These are phyloP conservation scores for Cyrtodaria siliqua DNA, from an alignment of 2,888 invertebrate genomes.

Conservation along the genomic window DNA sequence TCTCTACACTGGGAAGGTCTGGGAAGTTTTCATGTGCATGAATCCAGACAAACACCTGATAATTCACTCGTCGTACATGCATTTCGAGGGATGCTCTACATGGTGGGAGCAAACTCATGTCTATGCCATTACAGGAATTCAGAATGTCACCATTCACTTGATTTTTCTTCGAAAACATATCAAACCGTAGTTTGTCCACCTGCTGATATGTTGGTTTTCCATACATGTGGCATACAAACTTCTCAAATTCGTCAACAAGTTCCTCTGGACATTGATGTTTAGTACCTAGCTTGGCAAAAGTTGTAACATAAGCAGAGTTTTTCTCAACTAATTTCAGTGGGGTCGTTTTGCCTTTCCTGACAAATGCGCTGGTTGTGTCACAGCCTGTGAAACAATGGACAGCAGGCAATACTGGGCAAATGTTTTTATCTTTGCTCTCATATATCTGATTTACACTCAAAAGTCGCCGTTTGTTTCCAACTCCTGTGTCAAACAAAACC, in stretches of 20 bases:
- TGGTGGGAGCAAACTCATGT: conserved; percentile 41
- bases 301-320: conserved; percentile 1
- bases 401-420: too few species aligned
- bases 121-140: conserved; percentile 23
- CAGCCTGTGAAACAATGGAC: conserved; percentile 48
- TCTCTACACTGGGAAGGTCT: conserved; percentile 13
- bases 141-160: conserved; percentile 6
- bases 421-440: too few species aligned
- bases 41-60: conserved; percentile 45
- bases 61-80: conserved; percentile 40
- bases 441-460: too few species aligned
- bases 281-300: background rate
- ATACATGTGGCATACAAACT: conserved; percentile 25
- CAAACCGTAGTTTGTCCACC: conserved; percentile 23
- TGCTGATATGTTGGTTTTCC: conserved; percentile 11
- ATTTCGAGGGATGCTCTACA: conserved; percentile 36
- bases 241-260: conserved; percentile 6
- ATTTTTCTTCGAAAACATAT: conserved; percentile 17
- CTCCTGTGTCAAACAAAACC: too few species aligned
- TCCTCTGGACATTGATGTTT: conserved; percentile 1
- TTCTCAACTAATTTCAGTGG: conserved; percentile 26
- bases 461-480: too few species aligned
- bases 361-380: conserved; percentile 55
- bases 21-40: conserved; percentile 17
- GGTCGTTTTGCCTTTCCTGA: conserved; percentile 33